Conservation (phyloP, 23 tunicate species). For the Ascidia mentula region DNA sequence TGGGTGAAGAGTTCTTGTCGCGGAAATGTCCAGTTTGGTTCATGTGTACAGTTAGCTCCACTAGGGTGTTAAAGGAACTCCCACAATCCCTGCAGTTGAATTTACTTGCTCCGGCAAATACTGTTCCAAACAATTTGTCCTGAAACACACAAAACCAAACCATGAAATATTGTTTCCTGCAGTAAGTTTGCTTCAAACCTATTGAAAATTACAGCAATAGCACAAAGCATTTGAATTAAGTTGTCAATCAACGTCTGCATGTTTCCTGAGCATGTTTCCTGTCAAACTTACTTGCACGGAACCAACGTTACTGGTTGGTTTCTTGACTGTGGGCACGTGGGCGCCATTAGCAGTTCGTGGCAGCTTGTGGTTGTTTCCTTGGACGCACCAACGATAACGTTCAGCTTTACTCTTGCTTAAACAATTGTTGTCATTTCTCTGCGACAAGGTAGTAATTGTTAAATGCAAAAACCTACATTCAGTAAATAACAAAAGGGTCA, state of each 20-base stretch:
- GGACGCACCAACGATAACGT: constrained; percentile 92
- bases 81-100: constrained; percentile 93
- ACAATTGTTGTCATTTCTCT: constrained; percentile 91
- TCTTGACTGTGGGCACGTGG: constrained; percentile 36
- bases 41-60: constrained; percentile 95
- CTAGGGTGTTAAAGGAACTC: constrained; percentile 70
- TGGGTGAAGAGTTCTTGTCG: constrained; percentile 42
- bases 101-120: constrained; percentile 91
- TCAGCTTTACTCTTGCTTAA: constrained; percentile 95
- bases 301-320: constrained; percentile 45
- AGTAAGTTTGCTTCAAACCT: no score
- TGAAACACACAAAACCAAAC: no score
- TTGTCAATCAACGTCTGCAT: background rate
- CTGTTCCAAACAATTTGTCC: constrained; percentile 89
- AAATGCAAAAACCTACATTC: background rate
- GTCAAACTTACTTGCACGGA: background rate
- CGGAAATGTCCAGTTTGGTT: constrained; percentile 91
- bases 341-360: constrained; percentile 14
- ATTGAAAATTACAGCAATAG: no score
- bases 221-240: no score
- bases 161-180: no score
- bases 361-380: constrained; percentile 22
- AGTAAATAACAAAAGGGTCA: no score
- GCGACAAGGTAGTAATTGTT: background rate
- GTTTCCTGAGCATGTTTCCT: background rate